Base-by-base conservation (phyloP, 2,797 vertebrate species). In the Eulemur coronatus region DNA sequence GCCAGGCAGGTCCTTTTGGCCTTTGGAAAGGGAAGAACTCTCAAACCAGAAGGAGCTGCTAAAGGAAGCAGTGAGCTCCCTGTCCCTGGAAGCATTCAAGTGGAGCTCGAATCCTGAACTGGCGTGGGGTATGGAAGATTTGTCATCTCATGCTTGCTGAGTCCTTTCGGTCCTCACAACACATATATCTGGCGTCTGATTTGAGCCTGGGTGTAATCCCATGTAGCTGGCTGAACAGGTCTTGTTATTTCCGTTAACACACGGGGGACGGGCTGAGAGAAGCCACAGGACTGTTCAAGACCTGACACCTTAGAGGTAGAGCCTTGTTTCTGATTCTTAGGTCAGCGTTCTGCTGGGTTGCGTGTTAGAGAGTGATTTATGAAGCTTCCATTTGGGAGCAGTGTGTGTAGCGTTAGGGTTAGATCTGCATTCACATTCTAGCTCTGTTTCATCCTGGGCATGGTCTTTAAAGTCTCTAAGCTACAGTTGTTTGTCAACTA, bases 241-340 rank as follows among this genome's bases (percentile, higher is more conserved):
- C 17, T 80, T 13, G 2, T 69, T n/a, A 35, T 67, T 69, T 75
- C 8, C 26, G 35, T 28, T 57, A 26, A 38, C 14, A 52, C 5
- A 10, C 0, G 1, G 30, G 80, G 61, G 28, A 38, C 50, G 18
- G 79, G 65, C 33, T 41, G 28, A 67, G 81, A 52, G 79, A 81
- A 41, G 13, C 41, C 6, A 0, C 26, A 33, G 76, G 86, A 8
- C 48, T 78, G 35, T n/a, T 48, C 2, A 4, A 46, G 61, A 41
- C 84, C 28, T 67, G 30, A 48, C 0, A 0, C 52, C 11, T 48
- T 7, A 41, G 69, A 95, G 57, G 43, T 2, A 48, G 43, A 63
- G 20, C 69, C 73, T 95, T 26, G 57, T 81, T 87, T 86, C 84
- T 73, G 59, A 46, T 14, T 67, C 48, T 87, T 55, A 55, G 81